phyloP scores from a whole-genome alignment of 92 coral and sea anemone genomes.

The Zoanthus sansibaricus region DNA sequence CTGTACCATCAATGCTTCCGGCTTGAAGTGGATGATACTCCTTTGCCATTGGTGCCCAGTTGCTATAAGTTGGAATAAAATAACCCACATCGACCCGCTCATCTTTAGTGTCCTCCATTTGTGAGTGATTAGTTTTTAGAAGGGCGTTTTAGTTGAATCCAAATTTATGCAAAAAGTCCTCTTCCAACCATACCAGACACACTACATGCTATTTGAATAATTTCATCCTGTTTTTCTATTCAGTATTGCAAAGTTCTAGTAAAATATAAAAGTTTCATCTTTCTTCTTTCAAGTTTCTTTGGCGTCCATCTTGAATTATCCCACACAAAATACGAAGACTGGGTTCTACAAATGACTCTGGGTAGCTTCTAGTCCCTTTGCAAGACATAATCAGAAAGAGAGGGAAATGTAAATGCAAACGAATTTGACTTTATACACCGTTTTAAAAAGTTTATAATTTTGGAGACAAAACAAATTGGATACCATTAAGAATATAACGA shows the following conservation, averaged over 20 bases:
- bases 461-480: no score
- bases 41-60: slow-evolving; percentile 93
- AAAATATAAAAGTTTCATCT: no score
- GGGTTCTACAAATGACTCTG: neutral
- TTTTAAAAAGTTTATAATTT: neutral
- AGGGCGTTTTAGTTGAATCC: no score
- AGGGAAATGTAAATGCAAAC: neutral
- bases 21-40: slow-evolving; percentile 96
- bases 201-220: no score
- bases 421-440: no score
- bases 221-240: no score
- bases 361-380: neutral
- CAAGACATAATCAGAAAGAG: neutral
- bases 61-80: slow-evolving; percentile 80
- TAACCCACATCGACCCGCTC: slow-evolving; percentile 51
- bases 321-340: neutral
- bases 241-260: no score
- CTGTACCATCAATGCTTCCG: slow-evolving; percentile 99
- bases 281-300: neutral
- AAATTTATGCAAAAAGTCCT: no score
- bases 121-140: no score
- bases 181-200: no score
- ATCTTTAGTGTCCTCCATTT: neutral
- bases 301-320: neutral
- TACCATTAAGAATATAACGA: no score